A percentile compares a stretch with the other conserved stretches of the same genome.
phyloP scores from a whole-genome alignment of 2,113 vertebrate genomes.

The Eidolon helvum region DNA sequence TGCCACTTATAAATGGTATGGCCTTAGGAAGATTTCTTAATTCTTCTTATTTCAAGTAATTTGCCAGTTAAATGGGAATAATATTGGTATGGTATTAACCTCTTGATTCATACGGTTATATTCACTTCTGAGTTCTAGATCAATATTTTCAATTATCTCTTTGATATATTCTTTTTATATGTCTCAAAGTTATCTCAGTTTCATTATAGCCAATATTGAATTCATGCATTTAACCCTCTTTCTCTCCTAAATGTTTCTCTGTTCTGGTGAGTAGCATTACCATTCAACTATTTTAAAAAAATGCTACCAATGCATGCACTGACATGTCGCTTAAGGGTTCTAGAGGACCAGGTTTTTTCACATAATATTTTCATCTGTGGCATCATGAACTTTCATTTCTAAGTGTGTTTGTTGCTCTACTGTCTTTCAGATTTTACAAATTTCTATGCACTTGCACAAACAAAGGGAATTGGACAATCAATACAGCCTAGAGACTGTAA shows the following conservation, averaged over 20 bases:
- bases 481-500: not conserved
- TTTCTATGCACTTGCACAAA: not conserved
- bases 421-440: not conserved
- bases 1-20: not conserved
- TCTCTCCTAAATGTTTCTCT: not conserved
- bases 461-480: not conserved
- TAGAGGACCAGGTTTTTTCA: not conserved
- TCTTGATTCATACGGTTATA: not conserved
- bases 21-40: not conserved
- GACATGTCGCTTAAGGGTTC: not conserved
- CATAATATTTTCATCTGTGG: not conserved
- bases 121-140: not conserved
- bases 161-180: not conserved
- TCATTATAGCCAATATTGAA: not conserved
- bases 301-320: not conserved
- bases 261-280: not conserved
- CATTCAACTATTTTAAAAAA: not conserved
- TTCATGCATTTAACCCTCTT: not conserved
- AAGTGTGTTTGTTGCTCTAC: not conserved
- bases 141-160: not conserved
- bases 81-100: not conserved
- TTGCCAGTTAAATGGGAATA: not conserved
- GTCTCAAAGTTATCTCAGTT: not conserved
- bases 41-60: not conserved
- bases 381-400: not conserved